These are phyloP conservation scores for Dioctria rufipes DNA, from an alignment of 2,888 invertebrate species.

Conservation along the genomic window DNA sequence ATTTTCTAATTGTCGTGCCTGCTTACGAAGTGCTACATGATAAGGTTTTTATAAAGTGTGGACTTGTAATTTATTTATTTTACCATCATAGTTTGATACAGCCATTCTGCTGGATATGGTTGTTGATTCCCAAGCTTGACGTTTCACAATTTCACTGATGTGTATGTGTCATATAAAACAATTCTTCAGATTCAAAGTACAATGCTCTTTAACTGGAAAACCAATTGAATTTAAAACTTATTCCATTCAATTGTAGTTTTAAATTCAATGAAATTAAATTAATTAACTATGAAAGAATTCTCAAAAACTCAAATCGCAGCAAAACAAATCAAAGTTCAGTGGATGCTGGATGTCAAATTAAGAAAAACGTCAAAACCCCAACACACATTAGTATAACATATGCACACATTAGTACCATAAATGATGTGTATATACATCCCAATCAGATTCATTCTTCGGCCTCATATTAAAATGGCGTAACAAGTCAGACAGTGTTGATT, in stretches of 20 bases:
- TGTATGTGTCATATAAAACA: neutral
- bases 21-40: slow-evolving; percentile 85
- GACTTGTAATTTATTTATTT: slow-evolving; percentile 52
- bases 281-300: neutral
- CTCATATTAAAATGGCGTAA: slow-evolving; percentile 56
- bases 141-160: slow-evolving; percentile 7
- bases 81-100: slow-evolving; percentile 67
- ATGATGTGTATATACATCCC: neutral
- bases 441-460: slow-evolving; percentile 2
- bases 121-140: neutral
- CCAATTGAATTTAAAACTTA: neutral
- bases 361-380: slow-evolving; percentile 41
- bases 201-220: neutral
- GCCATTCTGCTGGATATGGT: slow-evolving; percentile 61
- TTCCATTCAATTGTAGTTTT: neutral
- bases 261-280: neutral
- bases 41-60: neutral
- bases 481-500: slow-evolving; percentile 44
- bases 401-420: neutral
- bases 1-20: slow-evolving; percentile 94
- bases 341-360: neutral
- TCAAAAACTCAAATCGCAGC: slow-evolving; percentile 28
- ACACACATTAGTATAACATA: neutral
- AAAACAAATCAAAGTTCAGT: slow-evolving; percentile 55
- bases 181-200: neutral